Percentiles rank a stretch among this genome's conserved stretches.
Conservation (phyloP, 2,888 invertebrate species). For the Nomada flava region DNA sequence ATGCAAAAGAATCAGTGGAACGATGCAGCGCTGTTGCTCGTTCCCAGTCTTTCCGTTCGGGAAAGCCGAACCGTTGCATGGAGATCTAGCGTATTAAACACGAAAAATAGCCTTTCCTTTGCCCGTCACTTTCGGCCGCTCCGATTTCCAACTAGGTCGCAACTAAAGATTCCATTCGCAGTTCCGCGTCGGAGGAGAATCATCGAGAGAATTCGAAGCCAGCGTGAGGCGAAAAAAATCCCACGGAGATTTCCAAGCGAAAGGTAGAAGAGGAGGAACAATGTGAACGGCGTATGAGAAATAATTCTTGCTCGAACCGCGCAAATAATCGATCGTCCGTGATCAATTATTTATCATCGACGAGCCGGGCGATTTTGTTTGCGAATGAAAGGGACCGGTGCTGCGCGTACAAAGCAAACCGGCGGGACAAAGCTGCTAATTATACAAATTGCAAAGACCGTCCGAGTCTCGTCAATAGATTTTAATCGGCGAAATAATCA, state of each 20-base stretch:
- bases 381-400: not conserved
- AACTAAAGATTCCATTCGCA: slow-evolving; percentile 13
- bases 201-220: not conserved
- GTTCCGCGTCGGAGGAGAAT: not conserved
- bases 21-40: not conserved
- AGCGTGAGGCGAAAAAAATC: too few relatives aligned
- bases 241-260: not conserved
- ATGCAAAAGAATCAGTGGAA: not conserved
- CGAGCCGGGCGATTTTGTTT: slow-evolving; percentile 28
- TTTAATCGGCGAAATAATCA: slow-evolving; percentile 48
- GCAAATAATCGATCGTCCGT: slow-evolving; percentile 3
- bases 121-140: not conserved
- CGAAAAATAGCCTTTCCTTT: not conserved
- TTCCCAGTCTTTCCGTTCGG: not conserved
- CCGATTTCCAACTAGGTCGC: not conserved
- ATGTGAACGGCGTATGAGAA: slow-evolving; percentile 1
- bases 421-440: slow-evolving; percentile 44
- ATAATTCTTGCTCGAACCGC: slow-evolving; percentile 17
- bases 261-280: not conserved
- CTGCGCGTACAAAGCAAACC: slow-evolving; percentile 37
- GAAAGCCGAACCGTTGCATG: too few relatives aligned
- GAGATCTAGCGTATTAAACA: too few relatives aligned
- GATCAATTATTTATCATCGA: slow-evolving; percentile 44
- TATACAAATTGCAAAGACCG: slow-evolving; percentile 46
- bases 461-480: slow-evolving; percentile 20